Evolutionary conservation across 2,888 invertebrate genomes (phyloP).

Genomic region (Ferdinandea cuprea): DNA sequence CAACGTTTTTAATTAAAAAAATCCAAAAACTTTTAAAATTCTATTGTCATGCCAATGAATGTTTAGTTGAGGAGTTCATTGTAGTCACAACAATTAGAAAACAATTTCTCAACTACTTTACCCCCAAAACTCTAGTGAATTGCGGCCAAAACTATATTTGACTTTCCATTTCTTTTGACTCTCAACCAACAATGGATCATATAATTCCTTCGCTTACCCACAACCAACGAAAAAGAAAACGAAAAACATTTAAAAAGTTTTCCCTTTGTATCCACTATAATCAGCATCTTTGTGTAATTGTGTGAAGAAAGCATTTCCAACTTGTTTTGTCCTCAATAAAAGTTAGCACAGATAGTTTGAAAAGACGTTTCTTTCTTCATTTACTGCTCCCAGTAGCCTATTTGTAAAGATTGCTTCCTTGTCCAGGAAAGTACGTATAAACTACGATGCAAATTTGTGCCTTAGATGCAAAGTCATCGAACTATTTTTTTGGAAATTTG

Average conservation of each 20-base stretch:
- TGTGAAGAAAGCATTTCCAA: neutral
- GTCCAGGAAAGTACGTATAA: too few relatives aligned
- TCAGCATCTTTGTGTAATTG: slow-evolving; percentile 15
- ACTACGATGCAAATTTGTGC: too few relatives aligned
- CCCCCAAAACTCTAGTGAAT: neutral
- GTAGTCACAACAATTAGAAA: too few relatives aligned
- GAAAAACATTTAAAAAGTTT: neutral
- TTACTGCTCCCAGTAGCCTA: neutral
- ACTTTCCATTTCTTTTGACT: neutral
- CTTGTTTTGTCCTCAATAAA: slow-evolving; percentile 1
- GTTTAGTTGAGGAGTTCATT: too few relatives aligned
- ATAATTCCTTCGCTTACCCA: neutral
- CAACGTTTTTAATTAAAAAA: too few relatives aligned
- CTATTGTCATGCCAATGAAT: too few relatives aligned
- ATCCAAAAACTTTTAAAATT: too few relatives aligned
- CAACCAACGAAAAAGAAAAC: too few relatives aligned
- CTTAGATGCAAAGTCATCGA: too few relatives aligned
- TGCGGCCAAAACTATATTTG: neutral
- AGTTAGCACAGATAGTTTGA: slow-evolving; percentile 6
- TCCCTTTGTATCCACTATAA: slow-evolving; percentile 6
- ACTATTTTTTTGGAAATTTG: too few relatives aligned
- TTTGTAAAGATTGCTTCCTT: neutral
- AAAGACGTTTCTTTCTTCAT: neutral
- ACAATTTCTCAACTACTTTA: neutral
- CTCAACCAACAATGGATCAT: neutral